phyloP scores from a whole-genome alignment of 2,113 vertebrate species.

The Centrocercus urophasianus region DNA sequence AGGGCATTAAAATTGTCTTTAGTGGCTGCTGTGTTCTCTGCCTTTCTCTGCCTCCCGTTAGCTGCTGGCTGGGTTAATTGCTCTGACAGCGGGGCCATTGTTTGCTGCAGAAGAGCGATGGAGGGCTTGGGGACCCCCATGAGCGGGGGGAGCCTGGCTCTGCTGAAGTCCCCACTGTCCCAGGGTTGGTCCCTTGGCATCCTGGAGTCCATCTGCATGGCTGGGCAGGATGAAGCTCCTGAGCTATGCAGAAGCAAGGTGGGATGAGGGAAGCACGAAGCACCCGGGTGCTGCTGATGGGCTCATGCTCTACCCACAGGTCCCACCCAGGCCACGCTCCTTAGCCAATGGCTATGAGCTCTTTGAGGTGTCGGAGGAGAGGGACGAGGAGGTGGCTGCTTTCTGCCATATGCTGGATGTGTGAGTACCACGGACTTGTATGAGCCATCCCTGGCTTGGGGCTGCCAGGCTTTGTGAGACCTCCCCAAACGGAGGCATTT shows the following conservation, averaged over 20 bases:
- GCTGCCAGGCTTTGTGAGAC: not conserved
- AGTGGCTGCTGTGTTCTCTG: conserved; percentile 31
- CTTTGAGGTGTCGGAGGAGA: conserved; percentile 94
- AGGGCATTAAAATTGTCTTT: conserved; percentile 56
- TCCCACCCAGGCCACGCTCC: conserved; percentile 73
- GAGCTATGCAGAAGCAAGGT: not conserved
- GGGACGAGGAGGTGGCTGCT: conserved; percentile 94
- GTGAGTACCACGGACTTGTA: conserved; percentile 77
- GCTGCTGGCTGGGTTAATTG: conserved; percentile 62
- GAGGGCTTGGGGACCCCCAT: conserved; percentile 9
- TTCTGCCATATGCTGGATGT: conserved; percentile 97
- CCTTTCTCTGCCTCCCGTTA: conserved; percentile 10
- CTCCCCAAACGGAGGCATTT: accelerated
- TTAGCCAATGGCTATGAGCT: conserved; percentile 87
- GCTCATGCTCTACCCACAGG: not conserved
- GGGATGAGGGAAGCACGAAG: not conserved
- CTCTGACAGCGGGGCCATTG: conserved; percentile 74
- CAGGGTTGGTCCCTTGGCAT: accelerated
- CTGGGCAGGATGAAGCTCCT: not conserved
- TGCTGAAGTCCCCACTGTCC: accelerated
- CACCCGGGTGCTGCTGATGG: accelerated
- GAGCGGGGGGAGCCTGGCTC: not conserved
- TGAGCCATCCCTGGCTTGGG: not conserved
- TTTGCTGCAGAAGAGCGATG: not conserved
- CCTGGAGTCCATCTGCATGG: accelerated